Evolutionary conservation across 2,113 vertebrate species (phyloP).

Genomic region (rabbit (Oryctolagus cuniculus)): DNA sequence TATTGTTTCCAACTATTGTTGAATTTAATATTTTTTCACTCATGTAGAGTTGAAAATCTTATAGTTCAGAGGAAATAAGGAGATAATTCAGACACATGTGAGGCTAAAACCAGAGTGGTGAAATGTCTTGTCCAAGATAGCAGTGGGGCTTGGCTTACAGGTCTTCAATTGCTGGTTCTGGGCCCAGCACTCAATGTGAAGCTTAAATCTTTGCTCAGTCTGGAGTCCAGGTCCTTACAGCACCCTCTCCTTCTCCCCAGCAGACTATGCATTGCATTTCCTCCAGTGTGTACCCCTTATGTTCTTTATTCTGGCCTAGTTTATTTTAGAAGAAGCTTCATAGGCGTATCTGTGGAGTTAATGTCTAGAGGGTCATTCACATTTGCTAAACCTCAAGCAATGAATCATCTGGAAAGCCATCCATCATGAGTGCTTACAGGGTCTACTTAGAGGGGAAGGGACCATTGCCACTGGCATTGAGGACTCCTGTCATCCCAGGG

Average conservation of each 20-base stretch:
- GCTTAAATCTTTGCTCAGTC: neutral
- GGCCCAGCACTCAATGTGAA: too few species aligned
- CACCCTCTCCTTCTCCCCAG: neutral
- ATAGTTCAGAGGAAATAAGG: neutral
- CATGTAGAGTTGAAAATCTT: neutral
- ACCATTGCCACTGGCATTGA: neutral
- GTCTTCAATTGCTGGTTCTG: neutral
- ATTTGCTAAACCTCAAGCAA: conserved; percentile 54
- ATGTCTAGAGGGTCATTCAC: conserved; percentile 10
- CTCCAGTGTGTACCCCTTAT: neutral
- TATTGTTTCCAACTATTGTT: neutral
- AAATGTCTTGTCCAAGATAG: neutral
- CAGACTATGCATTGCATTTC: neutral
- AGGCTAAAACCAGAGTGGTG: neutral
- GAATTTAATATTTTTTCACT: neutral
- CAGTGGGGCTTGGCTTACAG: too few species aligned
- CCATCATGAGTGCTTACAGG: neutral
- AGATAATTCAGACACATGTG: neutral
- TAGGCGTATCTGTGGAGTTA: neutral
- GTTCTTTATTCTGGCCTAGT: conserved; percentile 18
- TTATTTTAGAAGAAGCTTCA: conserved; percentile 33
- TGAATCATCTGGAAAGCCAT: neutral
- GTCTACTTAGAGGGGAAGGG: neutral
- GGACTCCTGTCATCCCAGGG: neutral
- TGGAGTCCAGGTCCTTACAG: neutral